A percentile compares a stretch with the other conserved stretches of the same genome.
Evolutionary conservation across 2,888 invertebrate species (phyloP).

Genomic region (Hedychridium roseum): DNA sequence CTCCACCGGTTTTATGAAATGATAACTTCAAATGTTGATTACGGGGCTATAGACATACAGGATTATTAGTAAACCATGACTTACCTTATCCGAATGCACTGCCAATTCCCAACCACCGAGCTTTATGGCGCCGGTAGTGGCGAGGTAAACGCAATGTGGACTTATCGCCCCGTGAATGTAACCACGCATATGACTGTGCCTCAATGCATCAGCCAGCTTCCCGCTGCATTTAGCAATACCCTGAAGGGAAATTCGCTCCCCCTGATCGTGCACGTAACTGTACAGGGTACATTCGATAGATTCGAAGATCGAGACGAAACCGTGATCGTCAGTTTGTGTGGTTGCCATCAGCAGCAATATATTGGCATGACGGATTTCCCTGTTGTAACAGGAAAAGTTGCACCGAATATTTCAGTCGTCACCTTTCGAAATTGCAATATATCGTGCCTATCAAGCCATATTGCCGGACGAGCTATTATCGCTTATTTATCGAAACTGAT

Average conservation of each 20-base stretch:
- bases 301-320: constrained; percentile 51
- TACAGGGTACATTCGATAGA: constrained; percentile 52
- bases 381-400: constrained; percentile 16
- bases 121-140: constrained; percentile 47
- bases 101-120: constrained; percentile 57
- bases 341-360: constrained; percentile 51
- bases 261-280: constrained; percentile 52
- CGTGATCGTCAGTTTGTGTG: constrained; percentile 46
- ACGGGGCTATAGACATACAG: too few relatives aligned
- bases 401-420: too few relatives aligned
- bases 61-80: too few relatives aligned
- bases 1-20: too few relatives aligned
- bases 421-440: too few relatives aligned
- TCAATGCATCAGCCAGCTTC: constrained; percentile 49
- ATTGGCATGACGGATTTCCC: constrained; percentile 53
- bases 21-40: too few relatives aligned
- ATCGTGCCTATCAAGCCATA: too few relatives aligned
- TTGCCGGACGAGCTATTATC: too few relatives aligned
- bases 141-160: constrained; percentile 51
- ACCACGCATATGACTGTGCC: constrained; percentile 51
- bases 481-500: too few relatives aligned
- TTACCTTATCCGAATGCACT: constrained; percentile 33
- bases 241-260: constrained; percentile 48
- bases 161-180: constrained; percentile 52
- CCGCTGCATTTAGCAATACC: constrained; percentile 46